Conservation (phyloP, 2,797 vertebrate species). For the Tadarida brasiliensis region DNA sequence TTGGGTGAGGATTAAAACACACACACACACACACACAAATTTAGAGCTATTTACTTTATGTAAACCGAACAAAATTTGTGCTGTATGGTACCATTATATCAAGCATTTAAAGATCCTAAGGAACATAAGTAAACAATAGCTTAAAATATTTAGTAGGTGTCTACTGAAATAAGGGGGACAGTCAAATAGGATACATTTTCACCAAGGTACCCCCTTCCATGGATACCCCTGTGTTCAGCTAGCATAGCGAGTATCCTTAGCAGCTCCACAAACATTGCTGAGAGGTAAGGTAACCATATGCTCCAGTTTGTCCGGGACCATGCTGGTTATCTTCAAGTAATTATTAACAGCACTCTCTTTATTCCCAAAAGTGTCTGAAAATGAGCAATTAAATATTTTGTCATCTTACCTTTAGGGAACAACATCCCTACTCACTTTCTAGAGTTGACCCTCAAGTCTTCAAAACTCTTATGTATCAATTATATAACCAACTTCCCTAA, state of each 20-base stretch:
- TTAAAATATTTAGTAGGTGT: not conserved
- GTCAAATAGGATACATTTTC: not conserved
- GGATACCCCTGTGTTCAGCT: not conserved
- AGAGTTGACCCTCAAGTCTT: not conserved
- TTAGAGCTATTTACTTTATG: constrained; percentile 1
- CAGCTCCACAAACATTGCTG: not conserved
- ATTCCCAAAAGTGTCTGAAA: not conserved
- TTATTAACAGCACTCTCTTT: not conserved
- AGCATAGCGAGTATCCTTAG: not conserved
- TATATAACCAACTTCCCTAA: not conserved
- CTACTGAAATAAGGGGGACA: not conserved
- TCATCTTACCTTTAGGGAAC: not conserved
- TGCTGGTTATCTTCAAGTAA: not conserved
- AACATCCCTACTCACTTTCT: not conserved
- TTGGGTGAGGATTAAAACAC: not conserved
- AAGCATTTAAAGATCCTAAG: not conserved
- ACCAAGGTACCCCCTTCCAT: not conserved
- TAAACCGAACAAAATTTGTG: not conserved
- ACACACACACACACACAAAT: not conserved
- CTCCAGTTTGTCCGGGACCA: not conserved
- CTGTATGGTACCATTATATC: not conserved
- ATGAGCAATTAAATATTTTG: not conserved
- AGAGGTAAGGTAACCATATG: not conserved
- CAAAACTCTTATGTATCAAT: not conserved
- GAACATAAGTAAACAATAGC: not conserved